Base-by-base conservation (phyloP, 1,140 invertebrate genomes). In the Wasmannia auropunctata region DNA sequence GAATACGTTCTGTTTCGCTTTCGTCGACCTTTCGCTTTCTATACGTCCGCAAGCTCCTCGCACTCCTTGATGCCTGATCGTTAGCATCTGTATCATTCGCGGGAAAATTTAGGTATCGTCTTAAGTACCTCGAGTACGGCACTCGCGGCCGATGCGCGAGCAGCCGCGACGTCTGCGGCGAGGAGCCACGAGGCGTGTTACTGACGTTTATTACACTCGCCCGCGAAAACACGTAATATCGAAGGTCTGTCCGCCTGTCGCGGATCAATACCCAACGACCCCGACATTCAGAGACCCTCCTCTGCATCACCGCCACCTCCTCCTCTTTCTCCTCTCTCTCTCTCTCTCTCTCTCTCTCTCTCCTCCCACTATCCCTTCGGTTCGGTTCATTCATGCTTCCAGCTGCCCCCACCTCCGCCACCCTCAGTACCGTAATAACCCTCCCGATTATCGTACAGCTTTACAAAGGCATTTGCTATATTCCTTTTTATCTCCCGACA, bases 201-300 rank as follows among this genome's bases (percentile, higher is more conserved):
- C 84, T 94, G 92, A 92, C 92, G 92, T 93, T 92, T 72, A 86
- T 90, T 81, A 75, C 76, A 60, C 40, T 77, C 54, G 58, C 70
- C 84, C 87, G 93, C 91, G 90, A 92, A 93, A 94, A 92, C 89
- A 90, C 86, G 92, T 92, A 95, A 94, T 93, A 93, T 95, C 91
- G 91, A 95, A 93, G 79, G 79, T 91, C 92, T 90, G 89, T 89
- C 90, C 87, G 91, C 51, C 43, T 76, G 65, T 81, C 80, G 91
- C 91, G 92, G 95, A 95, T 95, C 95, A 95, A 95, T 95, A 95
- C 95, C 93, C 92, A 86, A 88, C 93, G 94, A 95, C 95, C 95
- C 95, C 95, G 94, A 95, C 95, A 95, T 95, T 95, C 94, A 94
- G 92, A 93, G 92, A 89, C 88, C 91, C 91, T 93, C 90, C 88